Evolutionary conservation across 2,113 vertebrate species (phyloP).

Genomic region (Eptesicus fuscus): DNA sequence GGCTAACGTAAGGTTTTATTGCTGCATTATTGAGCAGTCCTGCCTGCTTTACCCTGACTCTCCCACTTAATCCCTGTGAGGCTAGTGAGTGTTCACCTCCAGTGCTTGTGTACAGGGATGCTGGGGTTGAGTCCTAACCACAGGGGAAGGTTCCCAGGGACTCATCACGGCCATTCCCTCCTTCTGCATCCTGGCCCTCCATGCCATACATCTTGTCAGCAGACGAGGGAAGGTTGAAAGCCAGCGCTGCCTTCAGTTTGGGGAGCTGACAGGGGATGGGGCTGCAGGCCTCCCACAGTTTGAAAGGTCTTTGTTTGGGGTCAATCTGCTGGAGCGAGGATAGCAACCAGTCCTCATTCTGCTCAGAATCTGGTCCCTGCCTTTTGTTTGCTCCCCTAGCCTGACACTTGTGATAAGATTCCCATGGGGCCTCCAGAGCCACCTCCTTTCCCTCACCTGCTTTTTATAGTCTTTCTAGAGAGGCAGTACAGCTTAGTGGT

Average conservation of each 20-base stretch:
- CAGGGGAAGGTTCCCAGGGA: background rate
- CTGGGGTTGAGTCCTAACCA: background rate
- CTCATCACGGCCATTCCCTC: background rate
- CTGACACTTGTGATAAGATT: background rate
- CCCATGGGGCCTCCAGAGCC: background rate
- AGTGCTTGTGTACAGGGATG: accelerated
- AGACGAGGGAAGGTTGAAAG: background rate
- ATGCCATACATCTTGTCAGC: background rate
- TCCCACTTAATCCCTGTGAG: background rate
- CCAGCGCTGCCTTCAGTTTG: background rate
- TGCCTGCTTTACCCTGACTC: background rate
- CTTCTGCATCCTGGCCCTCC: background rate
- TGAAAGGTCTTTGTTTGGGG: background rate
- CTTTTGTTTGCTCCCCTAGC: background rate
- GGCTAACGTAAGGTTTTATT: no score
- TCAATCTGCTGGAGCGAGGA: background rate
- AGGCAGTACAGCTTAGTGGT: background rate
- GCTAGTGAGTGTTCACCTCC: background rate
- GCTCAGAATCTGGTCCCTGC: background rate
- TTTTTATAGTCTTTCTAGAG: background rate
- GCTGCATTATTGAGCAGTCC: background rate
- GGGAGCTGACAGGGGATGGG: background rate
- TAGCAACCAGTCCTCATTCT: background rate
- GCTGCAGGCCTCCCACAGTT: background rate
- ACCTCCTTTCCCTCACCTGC: background rate